Percentiles rank a stretch among this genome's conserved stretches.
phyloP scores from a whole-genome alignment of 1,140 invertebrate genomes.

The Diorhabda sublineata region DNA sequence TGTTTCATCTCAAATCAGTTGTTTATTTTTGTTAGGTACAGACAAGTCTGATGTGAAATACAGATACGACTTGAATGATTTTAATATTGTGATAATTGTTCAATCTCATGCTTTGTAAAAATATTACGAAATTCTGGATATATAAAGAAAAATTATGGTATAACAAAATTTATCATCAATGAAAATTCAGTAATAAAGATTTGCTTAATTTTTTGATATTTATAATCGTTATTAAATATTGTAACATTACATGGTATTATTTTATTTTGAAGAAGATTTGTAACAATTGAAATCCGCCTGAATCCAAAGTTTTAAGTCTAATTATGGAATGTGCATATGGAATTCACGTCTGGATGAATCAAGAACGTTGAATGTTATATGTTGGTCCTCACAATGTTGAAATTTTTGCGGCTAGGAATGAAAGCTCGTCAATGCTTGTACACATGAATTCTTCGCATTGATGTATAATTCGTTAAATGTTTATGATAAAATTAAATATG shows the following conservation, averaged over 20 bases:
- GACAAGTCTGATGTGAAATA: too few species aligned
- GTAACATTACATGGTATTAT: background rate
- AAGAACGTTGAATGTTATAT: slow-evolving; percentile 20
- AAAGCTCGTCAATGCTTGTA: slow-evolving; percentile 18
- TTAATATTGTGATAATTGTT: background rate
- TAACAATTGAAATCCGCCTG: slow-evolving; percentile 23
- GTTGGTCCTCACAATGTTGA: slow-evolving; percentile 27
- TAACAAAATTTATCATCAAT: background rate
- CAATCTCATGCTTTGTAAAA: background rate
- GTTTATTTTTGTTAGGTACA: too few species aligned
- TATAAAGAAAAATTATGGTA: background rate
- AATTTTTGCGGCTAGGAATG: slow-evolving; percentile 37
- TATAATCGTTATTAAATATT: background rate
- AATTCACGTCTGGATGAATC: slow-evolving; percentile 26
- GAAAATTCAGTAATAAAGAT: background rate
- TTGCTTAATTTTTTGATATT: background rate
- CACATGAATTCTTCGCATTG: slow-evolving; percentile 6
- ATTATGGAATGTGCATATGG: slow-evolving; percentile 31
- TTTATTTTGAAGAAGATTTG: slow-evolving; percentile 9
- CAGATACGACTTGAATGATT: background rate
- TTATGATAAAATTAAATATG: background rate
- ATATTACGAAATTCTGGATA: too few species aligned
- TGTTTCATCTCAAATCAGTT: too few species aligned
- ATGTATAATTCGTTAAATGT: slow-evolving; percentile 11
- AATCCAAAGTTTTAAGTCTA: slow-evolving; percentile 24